Percentiles rank a stretch among this genome's conserved stretches.
phyloP scores from a whole-genome alignment of 2,113 vertebrate species.

The Trochalopteron elliotii region DNA sequence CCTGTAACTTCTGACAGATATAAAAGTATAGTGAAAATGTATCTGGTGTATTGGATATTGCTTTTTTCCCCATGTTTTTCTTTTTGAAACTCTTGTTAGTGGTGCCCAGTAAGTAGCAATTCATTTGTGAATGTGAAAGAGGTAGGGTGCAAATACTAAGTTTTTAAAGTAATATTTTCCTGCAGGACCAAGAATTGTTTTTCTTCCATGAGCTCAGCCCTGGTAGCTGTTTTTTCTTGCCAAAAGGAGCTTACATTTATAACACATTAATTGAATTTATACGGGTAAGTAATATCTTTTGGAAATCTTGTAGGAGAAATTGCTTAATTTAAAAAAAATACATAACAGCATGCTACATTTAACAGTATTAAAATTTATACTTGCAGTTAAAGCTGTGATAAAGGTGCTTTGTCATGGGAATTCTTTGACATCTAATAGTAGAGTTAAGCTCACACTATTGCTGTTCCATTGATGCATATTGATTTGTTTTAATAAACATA shows the following conservation, averaged over 20 bases:
- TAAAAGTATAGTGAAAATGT: background rate
- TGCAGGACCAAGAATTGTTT: slow-evolving; percentile 96
- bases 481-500: background rate
- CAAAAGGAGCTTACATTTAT: slow-evolving; percentile 94
- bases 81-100: background rate
- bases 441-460: background rate
- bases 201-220: slow-evolving; percentile 99
- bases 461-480: background rate
- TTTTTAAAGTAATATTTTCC: slow-evolving; percentile 64
- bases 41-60: background rate
- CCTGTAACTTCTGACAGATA: background rate
- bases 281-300: slow-evolving; percentile 78
- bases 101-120: background rate
- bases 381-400: background rate
- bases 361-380: background rate
- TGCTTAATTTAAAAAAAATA: background rate
- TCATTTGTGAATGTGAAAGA: background rate
- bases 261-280: slow-evolving; percentile 91
- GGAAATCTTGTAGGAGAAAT: background rate
- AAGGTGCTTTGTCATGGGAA: background rate
- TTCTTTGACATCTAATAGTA: background rate
- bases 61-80: background rate
- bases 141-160: slow-evolving; percentile 66
- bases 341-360: fast-evolving
- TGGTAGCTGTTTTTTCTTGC: slow-evolving; percentile 97